Base-by-base conservation (phyloP, 2,113 vertebrate species). In the Microcebus tavaratra region DNA sequence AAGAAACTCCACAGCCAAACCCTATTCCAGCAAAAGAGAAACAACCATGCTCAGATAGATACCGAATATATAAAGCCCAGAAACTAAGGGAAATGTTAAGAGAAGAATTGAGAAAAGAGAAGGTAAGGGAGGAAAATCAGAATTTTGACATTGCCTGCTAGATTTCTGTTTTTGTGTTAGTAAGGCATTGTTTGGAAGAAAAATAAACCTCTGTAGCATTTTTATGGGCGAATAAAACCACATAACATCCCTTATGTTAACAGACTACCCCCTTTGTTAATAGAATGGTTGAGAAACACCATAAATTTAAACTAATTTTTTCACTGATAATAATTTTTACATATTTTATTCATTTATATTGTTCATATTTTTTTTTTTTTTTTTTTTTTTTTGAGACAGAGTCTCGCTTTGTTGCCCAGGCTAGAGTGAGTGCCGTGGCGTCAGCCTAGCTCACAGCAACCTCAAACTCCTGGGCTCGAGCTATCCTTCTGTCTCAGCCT, bases 31-130 rank as follows among this genome's bases (percentile, higher is more conserved):
- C 87, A 29, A 98, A 98, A 95, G 97, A 98, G 39, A 98, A 98
- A 76, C 96, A 36, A 34, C 79, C 1, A 0, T 99, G 97, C 14
- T 99, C 99, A 53, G 99, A 99, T 82, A 97, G 98, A 55, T 99
- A 99, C 80, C 99, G 99, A 94, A 98, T 99, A 50, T 98, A 99
- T 65, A 99, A 99, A 98, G 99, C 99, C 68, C 99, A 97, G 34
- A 99, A 99, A 97, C 98, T 99, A 80, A 98, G 99, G 95, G 99
- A 99, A 86, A 97, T 99, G 98, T 99, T 99, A 81, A 99, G 97
- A 97, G 98, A 99, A 85, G 99, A 99, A 94, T 97, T 99, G 92
- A 99, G 97, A 95, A 99, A 99, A 97, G 99, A 99, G 88, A 99
- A 98, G 99, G 99, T 99, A 94, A 97, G 98, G n/a, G 75, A 95